Base-by-base conservation (phyloP, 2,797 vertebrate species). In the Lycodopsis pacificus region DNA sequence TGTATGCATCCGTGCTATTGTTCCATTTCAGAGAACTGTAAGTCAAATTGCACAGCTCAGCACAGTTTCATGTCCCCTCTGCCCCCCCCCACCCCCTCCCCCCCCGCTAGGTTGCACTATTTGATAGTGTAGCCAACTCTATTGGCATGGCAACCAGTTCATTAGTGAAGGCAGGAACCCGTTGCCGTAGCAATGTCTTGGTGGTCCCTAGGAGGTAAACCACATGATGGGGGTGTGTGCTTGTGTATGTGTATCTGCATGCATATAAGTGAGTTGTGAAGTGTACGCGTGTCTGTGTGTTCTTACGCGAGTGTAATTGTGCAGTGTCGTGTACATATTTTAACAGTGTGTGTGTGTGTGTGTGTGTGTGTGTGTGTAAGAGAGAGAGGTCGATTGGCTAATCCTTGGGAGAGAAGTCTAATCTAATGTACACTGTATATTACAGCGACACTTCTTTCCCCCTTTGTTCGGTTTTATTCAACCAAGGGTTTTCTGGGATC, bases 131-230 rank as follows among this genome's bases (percentile, higher is more conserved):
- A 89, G 88, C 84, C 84, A 90, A 88, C 84, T 83, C 75, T 77
- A 94, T 94, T 91, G 95, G 92, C 94, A 95, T 95, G 92, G 94
- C 93, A 94, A 95, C 94, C 88, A 65, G 81, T 94, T 95, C 91
- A 94, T 95, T 94, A 94, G 88, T 73, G 84, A 86, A 94, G 88
- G 89, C 88, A 92, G 90, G 92, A 82, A 82, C 82, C 87, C 87
- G 93, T 94, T 95, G 92, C 93, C 77, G 83, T 93, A 90, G 94
- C 91, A 87, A 95, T 93, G 90, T 88, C 90, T 90, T 85, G 82
- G 87, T 84, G 87, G 93, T 92, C 93, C 89, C 91, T 81, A 65
- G 91, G 91, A 92, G 92, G 87, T 89, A 91, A 79, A 91, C 77
- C 85, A 89, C 89, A 86, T 90, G 88, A 90, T 79, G 73, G 66